These are phyloP conservation scores for Lucifuga dentata DNA, from an alignment of 2,113 vertebrate species.

Conservation along the genomic window DNA sequence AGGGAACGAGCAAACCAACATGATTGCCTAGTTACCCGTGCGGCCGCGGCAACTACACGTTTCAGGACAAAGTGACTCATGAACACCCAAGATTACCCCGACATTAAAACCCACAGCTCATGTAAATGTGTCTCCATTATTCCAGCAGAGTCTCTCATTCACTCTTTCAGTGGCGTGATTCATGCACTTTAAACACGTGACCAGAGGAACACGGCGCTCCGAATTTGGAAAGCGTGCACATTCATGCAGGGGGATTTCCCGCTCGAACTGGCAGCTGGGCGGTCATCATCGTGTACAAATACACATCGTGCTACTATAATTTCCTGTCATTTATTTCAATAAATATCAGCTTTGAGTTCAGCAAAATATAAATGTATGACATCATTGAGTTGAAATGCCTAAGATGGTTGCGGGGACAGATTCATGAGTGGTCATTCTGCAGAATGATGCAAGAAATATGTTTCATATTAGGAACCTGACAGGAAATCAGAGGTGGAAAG, in stretches of 20 bases:
- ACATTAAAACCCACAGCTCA: conserved; percentile 70
- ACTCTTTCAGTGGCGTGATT: conserved; percentile 64
- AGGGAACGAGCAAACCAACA: conserved; percentile 42
- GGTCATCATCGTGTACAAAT: background rate
- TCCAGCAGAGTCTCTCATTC: conserved; percentile 64
- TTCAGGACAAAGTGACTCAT: conserved; percentile 70
- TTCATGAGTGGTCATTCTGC: background rate
- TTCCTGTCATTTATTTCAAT: conserved; percentile 24
- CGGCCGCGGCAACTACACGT: conserved; percentile 54
- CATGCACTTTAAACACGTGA: conserved; percentile 51
- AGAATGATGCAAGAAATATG: background rate
- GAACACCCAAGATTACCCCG: conserved; percentile 60
- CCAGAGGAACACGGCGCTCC: conserved; percentile 12
- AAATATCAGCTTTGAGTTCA: background rate
- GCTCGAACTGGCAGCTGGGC: background rate
- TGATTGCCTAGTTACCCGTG: conserved; percentile 51
- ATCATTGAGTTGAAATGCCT: background rate
- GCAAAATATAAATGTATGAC: background rate
- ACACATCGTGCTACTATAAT: background rate
- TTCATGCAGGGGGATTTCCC: conserved; percentile 16
- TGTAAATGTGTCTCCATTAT: conserved; percentile 63
- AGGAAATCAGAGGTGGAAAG: too few relatives aligned
- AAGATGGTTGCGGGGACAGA: too few relatives aligned
- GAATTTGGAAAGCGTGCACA: conserved; percentile 16
- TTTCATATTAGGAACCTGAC: background rate